Evolutionary conservation across 2,113 vertebrate species (phyloP).

Genomic region (Silurus glanis): DNA sequence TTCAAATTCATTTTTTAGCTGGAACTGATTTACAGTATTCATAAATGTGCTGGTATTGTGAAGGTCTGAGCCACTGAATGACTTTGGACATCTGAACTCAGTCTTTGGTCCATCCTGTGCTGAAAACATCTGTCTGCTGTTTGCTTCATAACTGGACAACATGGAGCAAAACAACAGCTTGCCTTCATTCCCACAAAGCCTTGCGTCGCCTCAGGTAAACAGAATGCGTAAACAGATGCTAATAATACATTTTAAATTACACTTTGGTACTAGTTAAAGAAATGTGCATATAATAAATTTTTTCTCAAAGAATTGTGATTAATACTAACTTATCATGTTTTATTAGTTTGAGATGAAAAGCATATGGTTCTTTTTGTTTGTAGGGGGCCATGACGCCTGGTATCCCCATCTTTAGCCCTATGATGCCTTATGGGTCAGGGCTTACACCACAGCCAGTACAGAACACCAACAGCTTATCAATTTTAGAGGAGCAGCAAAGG

Average conservation of each 20-base stretch:
- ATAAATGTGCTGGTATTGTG: not conserved
- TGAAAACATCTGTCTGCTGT: slow-evolving; percentile 18
- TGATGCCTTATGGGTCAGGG: slow-evolving; percentile 97
- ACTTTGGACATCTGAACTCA: slow-evolving; percentile 6
- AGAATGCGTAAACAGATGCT: not conserved
- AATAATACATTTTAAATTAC: not conserved
- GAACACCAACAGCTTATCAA: slow-evolving; percentile 87
- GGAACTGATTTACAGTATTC: not conserved
- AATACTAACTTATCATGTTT: not conserved
- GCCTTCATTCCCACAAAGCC: slow-evolving; percentile 85
- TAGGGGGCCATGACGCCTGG: slow-evolving; percentile 95
- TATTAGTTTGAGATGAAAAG: not conserved
- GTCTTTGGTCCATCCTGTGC: not conserved
- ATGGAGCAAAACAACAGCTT: slow-evolving; percentile 99
- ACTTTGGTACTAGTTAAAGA: not conserved
- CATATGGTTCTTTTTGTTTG: not conserved
- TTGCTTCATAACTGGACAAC: slow-evolving; percentile 59
- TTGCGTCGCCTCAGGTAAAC: slow-evolving; percentile 93
- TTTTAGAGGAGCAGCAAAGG: slow-evolving; percentile 91
- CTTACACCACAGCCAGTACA: slow-evolving; percentile 95
- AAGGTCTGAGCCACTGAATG: not conserved
- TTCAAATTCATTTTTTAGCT: not conserved
- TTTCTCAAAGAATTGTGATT: not conserved
- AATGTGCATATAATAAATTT: not conserved
- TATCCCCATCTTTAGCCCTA: slow-evolving; percentile 91